Conservation (phyloP, 2,113 vertebrate genomes). For the Spilogale gracilis region DNA sequence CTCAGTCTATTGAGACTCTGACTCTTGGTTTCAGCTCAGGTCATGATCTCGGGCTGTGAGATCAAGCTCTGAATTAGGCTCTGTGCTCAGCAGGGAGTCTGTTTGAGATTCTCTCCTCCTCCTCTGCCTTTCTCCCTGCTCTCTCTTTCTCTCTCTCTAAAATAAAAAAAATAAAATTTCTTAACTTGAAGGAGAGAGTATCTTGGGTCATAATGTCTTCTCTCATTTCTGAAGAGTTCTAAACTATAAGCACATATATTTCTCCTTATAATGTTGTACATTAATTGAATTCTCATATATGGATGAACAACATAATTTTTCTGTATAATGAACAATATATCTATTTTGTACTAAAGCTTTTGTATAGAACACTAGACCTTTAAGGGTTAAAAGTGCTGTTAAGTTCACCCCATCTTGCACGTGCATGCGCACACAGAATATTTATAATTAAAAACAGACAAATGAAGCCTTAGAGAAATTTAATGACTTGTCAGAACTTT, state of each 20-base stretch:
- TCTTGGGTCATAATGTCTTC: neutral
- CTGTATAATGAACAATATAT: neutral
- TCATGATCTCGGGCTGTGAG: neutral
- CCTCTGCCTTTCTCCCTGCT: neutral
- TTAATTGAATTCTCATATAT: neutral
- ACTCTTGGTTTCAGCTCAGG: neutral
- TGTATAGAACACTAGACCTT: neutral
- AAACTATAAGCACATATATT: neutral
- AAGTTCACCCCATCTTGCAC: neutral
- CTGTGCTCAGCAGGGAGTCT: neutral
- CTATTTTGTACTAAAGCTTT: neutral
- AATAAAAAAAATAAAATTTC: neutral
- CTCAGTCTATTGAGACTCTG: neutral
- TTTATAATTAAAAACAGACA: neutral
- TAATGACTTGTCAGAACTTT: neutral
- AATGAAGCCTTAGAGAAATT: neutral
- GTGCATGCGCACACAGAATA: neutral
- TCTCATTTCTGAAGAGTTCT: neutral
- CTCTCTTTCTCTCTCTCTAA: neutral
- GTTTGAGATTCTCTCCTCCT: neutral
- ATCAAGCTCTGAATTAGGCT: neutral
- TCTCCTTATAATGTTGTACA: neutral
- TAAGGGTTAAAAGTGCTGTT: neutral
- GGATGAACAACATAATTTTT: neutral
- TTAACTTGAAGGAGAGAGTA: neutral